Evolutionary conservation across 2,797 vertebrate species (phyloP), one percentile per base, ranked within the genome.

Genomic region (Prunella strophiata): DNA sequence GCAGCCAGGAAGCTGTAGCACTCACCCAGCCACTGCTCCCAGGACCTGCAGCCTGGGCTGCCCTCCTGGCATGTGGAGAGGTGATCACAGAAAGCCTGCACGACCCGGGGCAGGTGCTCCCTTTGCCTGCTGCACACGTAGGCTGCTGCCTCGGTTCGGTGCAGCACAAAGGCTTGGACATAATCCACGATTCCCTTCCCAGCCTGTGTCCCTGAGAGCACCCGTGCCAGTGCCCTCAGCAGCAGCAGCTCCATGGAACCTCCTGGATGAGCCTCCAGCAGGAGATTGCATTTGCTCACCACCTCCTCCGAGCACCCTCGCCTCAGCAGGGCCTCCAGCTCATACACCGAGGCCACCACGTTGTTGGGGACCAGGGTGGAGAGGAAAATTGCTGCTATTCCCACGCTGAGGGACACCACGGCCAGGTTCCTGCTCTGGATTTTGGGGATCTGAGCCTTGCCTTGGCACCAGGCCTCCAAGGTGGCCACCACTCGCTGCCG

Each of bases 401-500:
- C 98, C 92, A 98, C 98, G 0, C 97, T 98, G 58, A 98, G 97
- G 10, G 98, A 95, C 5, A 97, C 94, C 21, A 95, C 19, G 0
- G 95, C 94, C 85, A 97, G 95, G 32, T 91, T 96, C 15, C 97
- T 96, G 82, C 94, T 97, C 34, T 93, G 96, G 73, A 98, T 93
- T 30, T 92, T 32, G 5, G 98, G 98, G 75, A 98, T 98, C 50
- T 92, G 85, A 9, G 34, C 63, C 54, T 96, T 65, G 3, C 97
- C 96, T 36, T 97, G 93, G 57, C 99, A 98, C 99, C 99, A 99
- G 54, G 78, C 71, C 89, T 99, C 98, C 57, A 99, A 93, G 14
- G 97, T 98, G 55, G 96, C 93, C 63, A 98, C 93, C 52, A 99
- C 97, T 3, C 88, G 67, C 2, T 77, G 88, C 4, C 62, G 66